A percentile compares a stretch with the other conserved stretches of the same genome.
Evolutionary conservation across 2,888 invertebrate species (phyloP).

Genomic region (Pterobdella sp.): DNA sequence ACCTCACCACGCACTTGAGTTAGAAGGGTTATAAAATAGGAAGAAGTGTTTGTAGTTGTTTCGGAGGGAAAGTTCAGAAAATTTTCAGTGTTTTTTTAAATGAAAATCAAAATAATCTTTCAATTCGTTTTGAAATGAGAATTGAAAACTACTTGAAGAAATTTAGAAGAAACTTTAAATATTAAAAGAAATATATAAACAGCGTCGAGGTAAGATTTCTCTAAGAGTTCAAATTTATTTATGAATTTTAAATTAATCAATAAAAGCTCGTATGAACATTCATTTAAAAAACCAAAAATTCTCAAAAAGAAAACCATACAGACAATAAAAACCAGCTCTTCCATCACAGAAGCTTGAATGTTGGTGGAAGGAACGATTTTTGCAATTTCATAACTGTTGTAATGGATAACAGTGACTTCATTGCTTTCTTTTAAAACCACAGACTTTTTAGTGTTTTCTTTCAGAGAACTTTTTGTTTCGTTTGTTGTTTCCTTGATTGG

Average conservation of each 20-base stretch:
- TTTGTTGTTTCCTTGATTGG: too few relatives aligned
- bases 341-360: constrained; percentile 12
- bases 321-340: constrained; percentile 20
- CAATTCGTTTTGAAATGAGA: too few relatives aligned
- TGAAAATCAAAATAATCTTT: too few relatives aligned
- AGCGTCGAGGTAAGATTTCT: too few relatives aligned
- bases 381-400: constrained; percentile 13
- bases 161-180: too few relatives aligned
- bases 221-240: too few relatives aligned
- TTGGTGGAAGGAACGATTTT: constrained; percentile 9
- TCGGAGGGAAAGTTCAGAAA: neutral
- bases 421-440: too few relatives aligned
- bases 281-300: neutral
- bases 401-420: constrained; percentile 4
- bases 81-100: neutral
- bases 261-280: too few relatives aligned
- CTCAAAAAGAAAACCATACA: neutral
- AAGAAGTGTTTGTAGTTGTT: neutral
- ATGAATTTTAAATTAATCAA: neutral
- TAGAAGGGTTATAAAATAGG: neutral
- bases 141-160: too few relatives aligned
- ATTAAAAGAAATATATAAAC: too few relatives aligned
- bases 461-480: too few relatives aligned
- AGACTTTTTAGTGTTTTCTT: too few relatives aligned
- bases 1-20: constrained; percentile 9